Evolutionary conservation across 2,797 vertebrate genomes (phyloP), one percentile per base, ranked within the genome.

Genomic region (Enteromius argenteus): DNA sequence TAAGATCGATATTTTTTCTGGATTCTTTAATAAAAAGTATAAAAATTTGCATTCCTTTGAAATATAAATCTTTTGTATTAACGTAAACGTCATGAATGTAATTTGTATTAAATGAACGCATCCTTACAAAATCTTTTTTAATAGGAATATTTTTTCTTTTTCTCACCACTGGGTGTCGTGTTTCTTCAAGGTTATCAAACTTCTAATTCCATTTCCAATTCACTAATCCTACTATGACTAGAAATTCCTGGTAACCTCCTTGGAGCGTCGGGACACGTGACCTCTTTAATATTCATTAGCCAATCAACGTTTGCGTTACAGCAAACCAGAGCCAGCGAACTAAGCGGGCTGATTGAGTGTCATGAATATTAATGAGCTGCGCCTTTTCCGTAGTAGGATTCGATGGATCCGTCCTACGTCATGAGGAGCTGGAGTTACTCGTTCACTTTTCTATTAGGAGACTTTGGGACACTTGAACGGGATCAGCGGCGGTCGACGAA

Each of bases 81-180:
- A 27, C 27, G 1, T 30, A 9, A 32, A 51, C 5, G 17, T n/a
- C 27, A n/a, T n/a, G 37, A 39, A 2, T 8, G 17, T 37, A 13
- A 37, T 37, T 6, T 35, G 17, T 10, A n/a, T 14, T 1, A n/a
- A 56, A 4, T 32, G 19, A 37, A 68, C 5, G 7, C 39, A 39
- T 39, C 39, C 39, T 42, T 53, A 46, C 15, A 49, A 1, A 17
- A 15, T 53, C 8, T n/a, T 27, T 27, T 23, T 13, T 2, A 32
- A 32, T 32, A 32, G 32, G 11, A 4, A 0, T 2, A 2, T 21
- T 14, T 23, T 77, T 51, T 53, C 0, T 51, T 5, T 8, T 21
- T 53, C 60, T 81, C 21, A 68, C 86, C 91, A 35, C 79, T 90
- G 92, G 93, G 85, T 90, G 93, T 91, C 87, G 92, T 86, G 32